A percentile compares a stretch with the other conserved stretches of the same genome.
phyloP scores from a whole-genome alignment of 2,888 invertebrate genomes.

The Troglohyphantes excavatus region DNA sequence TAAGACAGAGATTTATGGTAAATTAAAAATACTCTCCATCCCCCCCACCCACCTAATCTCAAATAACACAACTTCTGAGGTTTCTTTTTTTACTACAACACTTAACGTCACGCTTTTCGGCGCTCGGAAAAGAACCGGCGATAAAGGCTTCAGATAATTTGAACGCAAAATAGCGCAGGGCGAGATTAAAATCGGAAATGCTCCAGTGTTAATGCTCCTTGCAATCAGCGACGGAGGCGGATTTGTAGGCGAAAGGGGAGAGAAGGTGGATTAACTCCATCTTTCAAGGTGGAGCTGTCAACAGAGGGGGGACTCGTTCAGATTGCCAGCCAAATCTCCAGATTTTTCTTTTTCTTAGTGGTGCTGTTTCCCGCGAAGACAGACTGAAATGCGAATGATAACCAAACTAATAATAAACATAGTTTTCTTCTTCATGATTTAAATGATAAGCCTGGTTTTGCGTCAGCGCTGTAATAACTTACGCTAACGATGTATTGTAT shows the following conservation, averaged over 20 bases:
- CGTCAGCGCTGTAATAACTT: too few relatives aligned
- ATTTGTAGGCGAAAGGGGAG: not conserved
- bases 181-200: slow-evolving; percentile 60
- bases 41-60: not conserved
- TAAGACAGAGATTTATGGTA: not conserved
- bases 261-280: slow-evolving; percentile 49
- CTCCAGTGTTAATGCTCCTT: slow-evolving; percentile 46
- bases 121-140: not conserved
- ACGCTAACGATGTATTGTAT: too few relatives aligned
- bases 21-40: not conserved
- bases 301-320: not conserved
- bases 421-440: not conserved
- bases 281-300: slow-evolving; percentile 44
- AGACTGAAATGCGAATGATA: not conserved
- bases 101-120: not conserved
- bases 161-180: slow-evolving; percentile 26
- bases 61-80: not conserved
- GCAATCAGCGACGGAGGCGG: slow-evolving; percentile 49
- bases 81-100: too few relatives aligned
- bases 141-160: slow-evolving; percentile 37
- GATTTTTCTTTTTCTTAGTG: not conserved
- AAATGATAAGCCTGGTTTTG: too few relatives aligned
- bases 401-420: not conserved
- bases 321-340: not conserved
- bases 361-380: not conserved